Conservation (phyloP, 2,797 vertebrate genomes). For the Oryzias dopingdopingensis region DNA sequence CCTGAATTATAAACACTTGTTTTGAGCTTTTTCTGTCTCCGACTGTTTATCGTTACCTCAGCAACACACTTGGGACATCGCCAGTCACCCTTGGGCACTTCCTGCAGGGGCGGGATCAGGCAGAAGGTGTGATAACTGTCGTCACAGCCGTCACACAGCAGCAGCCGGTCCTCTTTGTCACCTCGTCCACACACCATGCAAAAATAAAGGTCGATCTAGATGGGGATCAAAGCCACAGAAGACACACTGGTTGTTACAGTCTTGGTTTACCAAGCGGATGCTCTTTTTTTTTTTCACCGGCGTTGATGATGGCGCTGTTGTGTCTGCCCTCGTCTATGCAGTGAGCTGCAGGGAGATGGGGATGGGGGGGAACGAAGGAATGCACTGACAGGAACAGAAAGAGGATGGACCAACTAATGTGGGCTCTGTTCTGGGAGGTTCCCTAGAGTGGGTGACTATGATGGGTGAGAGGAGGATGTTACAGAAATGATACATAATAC, state of each 20-base stretch:
- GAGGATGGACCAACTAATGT: too few species aligned
- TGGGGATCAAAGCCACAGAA: not conserved
- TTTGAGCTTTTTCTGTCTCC: too few species aligned
- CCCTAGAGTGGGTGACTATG: too few species aligned
- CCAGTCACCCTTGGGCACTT: constrained; percentile 98
- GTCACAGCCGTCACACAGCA: constrained; percentile 96
- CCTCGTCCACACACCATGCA: constrained; percentile 97
- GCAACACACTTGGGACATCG: constrained; percentile 97
- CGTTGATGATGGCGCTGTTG: too few species aligned
- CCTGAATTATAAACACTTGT: not conserved
- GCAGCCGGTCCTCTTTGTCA: constrained; percentile 92
- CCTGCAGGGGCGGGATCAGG: constrained; percentile 93
- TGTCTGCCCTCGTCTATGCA: not conserved
- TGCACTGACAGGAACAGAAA: too few species aligned
- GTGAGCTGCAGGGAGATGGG: not conserved
- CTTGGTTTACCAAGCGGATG: not conserved
- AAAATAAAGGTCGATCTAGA: constrained; percentile 96
- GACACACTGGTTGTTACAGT: not conserved
- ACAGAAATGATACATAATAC: too few species aligned
- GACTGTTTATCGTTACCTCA: constrained; percentile 80
- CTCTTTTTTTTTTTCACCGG: too few species aligned
- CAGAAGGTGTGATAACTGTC: constrained; percentile 99
- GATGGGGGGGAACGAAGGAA: too few species aligned
- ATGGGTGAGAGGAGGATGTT: too few species aligned
- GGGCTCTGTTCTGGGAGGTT: too few species aligned